Conservation (phyloP, 2,113 vertebrate species). For the Apodemus speciosus region DNA sequence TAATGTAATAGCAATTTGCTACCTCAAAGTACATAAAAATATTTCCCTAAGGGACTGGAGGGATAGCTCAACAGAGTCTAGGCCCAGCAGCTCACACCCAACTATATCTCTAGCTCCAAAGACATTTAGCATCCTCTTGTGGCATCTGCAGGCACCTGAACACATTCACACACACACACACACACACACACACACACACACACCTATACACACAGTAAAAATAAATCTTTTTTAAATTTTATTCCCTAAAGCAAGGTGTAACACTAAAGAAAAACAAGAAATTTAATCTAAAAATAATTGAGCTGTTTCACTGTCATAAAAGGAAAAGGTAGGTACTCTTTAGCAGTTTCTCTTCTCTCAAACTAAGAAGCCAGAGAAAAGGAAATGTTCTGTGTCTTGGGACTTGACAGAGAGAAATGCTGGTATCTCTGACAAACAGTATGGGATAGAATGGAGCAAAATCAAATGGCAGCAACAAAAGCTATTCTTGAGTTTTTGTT, state of each 20-base stretch:
- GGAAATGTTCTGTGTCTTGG: background rate
- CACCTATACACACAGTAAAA: background rate
- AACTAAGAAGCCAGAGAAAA: background rate
- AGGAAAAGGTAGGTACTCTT: background rate
- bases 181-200: background rate
- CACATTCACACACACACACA: background rate
- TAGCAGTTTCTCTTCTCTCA: background rate
- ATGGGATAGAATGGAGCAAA: rapidly evolving
- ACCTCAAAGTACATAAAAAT: background rate
- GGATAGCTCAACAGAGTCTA: background rate
- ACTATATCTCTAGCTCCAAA: background rate
- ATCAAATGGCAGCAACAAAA: background rate
- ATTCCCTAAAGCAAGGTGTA: background rate
- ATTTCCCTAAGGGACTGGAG: background rate
- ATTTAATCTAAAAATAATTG: background rate
- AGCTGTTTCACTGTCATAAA: background rate
- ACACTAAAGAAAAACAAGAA: background rate
- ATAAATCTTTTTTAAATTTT: background rate
- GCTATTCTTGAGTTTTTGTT: background rate
- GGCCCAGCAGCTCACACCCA: background rate
- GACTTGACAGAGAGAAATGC: background rate
- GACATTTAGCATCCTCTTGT: background rate
- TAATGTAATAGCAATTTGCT: background rate
- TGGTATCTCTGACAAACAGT: background rate
- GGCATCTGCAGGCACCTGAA: background rate